These are phyloP conservation scores for Mareca penelope DNA, from an alignment of 2,797 vertebrate species.

Conservation along the genomic window DNA sequence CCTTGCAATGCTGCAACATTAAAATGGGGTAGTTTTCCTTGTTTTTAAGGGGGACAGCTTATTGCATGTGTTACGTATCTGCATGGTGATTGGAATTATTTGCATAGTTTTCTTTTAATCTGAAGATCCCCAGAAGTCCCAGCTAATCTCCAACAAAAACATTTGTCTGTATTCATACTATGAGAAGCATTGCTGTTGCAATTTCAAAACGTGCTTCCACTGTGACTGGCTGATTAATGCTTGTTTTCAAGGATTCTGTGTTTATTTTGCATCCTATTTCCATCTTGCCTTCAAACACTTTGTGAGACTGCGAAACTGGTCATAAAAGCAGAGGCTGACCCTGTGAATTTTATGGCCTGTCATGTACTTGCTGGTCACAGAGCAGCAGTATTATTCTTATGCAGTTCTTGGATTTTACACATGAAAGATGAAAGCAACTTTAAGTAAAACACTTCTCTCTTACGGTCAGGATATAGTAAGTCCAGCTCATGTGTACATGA, in stretches of 20 bases:
- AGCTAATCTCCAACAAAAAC: neutral
- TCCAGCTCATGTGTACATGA: neutral
- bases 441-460: neutral
- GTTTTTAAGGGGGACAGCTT: neutral
- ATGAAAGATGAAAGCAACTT: neutral
- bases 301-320: neutral
- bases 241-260: neutral
- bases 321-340: neutral
- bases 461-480: neutral
- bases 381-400: neutral
- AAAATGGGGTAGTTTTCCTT: neutral
- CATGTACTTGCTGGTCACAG: neutral
- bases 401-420: neutral
- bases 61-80: neutral
- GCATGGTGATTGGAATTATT: neutral
- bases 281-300: neutral
- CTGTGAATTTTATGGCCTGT: neutral
- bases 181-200: neutral
- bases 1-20: neutral
- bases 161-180: too few relatives aligned
- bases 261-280: neutral
- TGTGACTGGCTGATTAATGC: neutral
- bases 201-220: neutral
- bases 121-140: neutral
- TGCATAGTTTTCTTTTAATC: neutral